Percentiles rank a stretch among this genome's conserved stretches.
phyloP scores from a whole-genome alignment of 2,797 vertebrate genomes.

The Sardinella longiceps region DNA sequence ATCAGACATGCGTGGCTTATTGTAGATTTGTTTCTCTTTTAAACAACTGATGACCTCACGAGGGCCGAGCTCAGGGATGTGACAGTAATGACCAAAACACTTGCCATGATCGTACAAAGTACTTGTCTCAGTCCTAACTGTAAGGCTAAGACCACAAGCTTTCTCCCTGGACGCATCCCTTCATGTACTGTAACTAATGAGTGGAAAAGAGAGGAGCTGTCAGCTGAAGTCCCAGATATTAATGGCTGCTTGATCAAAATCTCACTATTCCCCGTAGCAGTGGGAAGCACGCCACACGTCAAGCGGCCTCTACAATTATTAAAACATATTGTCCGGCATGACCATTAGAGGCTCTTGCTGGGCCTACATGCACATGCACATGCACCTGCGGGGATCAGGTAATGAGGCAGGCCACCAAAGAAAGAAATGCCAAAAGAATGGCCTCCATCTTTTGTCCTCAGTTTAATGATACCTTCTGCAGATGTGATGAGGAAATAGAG shows the following conservation, averaged over 20 bases:
- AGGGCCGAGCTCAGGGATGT: not conserved
- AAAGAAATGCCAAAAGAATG: not conserved
- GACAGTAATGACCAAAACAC: not conserved
- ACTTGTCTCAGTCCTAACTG: not conserved
- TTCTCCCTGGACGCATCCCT: not conserved
- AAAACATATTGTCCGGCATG: not conserved
- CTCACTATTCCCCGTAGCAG: not conserved
- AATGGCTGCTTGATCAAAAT: not conserved
- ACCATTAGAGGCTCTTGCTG: not conserved
- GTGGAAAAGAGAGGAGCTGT: not conserved
- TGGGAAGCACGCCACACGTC: not conserved
- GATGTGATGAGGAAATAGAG: not conserved
- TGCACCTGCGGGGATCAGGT: not conserved
- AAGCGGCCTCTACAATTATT: slow-evolving; percentile 8
- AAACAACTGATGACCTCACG: not conserved
- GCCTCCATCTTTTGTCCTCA: not conserved
- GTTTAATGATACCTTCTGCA: not conserved
- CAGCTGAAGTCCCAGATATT: not conserved
- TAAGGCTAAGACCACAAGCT: not conserved
- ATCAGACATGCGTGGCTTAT: not conserved
- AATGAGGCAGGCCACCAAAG: not conserved
- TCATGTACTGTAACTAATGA: not conserved
- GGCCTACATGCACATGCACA: not conserved
- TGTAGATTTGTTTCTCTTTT: not conserved
- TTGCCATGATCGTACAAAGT: slow-evolving; percentile 17